phyloP scores from a whole-genome alignment of 2,797 vertebrate species.

The Acipenser transmontanus region DNA sequence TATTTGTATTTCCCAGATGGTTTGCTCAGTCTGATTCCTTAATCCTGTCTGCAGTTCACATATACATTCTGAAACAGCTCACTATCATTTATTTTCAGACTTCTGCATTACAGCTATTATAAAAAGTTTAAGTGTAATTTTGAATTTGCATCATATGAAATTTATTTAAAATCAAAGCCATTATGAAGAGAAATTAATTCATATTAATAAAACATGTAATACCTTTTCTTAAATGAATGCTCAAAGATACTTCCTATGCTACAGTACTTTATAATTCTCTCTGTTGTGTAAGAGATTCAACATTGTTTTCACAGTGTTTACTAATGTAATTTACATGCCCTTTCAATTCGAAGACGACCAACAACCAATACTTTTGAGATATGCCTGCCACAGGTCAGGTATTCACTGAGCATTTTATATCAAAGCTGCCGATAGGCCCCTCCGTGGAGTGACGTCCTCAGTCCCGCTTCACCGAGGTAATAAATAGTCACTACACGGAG shows the following conservation, averaged over 20 bases:
- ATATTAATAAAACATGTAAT: slow-evolving; percentile 8
- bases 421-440: too few relatives aligned
- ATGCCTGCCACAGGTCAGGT: too few relatives aligned
- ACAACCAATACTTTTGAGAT: too few relatives aligned
- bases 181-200: slow-evolving; percentile 14
- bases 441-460: too few relatives aligned
- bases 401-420: too few relatives aligned
- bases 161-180: slow-evolving; percentile 11
- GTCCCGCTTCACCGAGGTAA: too few relatives aligned
- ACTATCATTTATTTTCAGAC: slow-evolving; percentile 53
- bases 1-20: slow-evolving; percentile 14
- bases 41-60: slow-evolving; percentile 36
- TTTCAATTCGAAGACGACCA: too few relatives aligned
- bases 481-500: too few relatives aligned
- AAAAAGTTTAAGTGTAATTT: slow-evolving; percentile 42
- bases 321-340: too few relatives aligned
- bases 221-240: slow-evolving; percentile 1
- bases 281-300: not conserved
- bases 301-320: not conserved
- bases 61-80: slow-evolving; percentile 50
- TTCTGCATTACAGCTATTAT: slow-evolving; percentile 47
- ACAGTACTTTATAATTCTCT: not conserved
- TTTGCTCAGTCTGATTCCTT: not conserved
- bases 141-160: slow-evolving; percentile 18
- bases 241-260: not conserved